Conservation (phyloP, 2,113 vertebrate genomes). For the Scomber colias region DNA sequence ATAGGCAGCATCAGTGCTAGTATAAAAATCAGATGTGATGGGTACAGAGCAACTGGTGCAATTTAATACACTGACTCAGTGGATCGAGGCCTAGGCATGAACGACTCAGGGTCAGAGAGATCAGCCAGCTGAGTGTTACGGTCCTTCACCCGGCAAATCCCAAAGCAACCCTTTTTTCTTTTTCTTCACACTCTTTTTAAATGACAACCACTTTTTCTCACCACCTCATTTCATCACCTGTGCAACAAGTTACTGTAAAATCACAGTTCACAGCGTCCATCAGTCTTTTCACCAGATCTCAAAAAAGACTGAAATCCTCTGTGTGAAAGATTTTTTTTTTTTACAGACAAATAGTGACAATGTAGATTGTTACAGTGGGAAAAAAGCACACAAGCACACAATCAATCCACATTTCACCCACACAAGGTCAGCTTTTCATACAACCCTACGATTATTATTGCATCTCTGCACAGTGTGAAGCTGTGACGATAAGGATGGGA, state of each 20-base stretch:
- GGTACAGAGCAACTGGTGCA: conserved; percentile 62
- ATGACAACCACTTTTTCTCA: neutral
- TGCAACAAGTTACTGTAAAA: neutral
- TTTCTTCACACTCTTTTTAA: conserved; percentile 7
- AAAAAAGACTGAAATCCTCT: neutral
- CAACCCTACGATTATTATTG: conserved; percentile 18
- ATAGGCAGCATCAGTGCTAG: neutral
- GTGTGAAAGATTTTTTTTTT: too few relatives aligned
- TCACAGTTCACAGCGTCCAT: neutral
- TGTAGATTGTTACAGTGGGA: neutral
- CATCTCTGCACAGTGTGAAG: neutral
- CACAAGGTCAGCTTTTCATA: conserved; percentile 18
- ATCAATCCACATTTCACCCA: neutral
- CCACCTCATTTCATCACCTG: neutral
- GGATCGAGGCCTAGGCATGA: conserved; percentile 31
- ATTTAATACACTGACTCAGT: conserved; percentile 19
- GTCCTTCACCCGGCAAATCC: conserved; percentile 42
- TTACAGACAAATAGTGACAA: neutral
- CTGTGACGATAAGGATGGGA: conserved; percentile 2
- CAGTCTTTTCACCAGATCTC: neutral
- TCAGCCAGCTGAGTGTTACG: conserved; percentile 62
- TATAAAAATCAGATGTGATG: conserved; percentile 45
- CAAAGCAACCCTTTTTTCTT: neutral
- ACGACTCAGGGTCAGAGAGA: conserved; percentile 57
- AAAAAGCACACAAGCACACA: conserved; percentile 2